A percentile compares a stretch with the other conserved stretches of the same genome.
Evolutionary conservation across 2,113 vertebrate species (phyloP).

Genomic region (Arizona elegans): DNA sequence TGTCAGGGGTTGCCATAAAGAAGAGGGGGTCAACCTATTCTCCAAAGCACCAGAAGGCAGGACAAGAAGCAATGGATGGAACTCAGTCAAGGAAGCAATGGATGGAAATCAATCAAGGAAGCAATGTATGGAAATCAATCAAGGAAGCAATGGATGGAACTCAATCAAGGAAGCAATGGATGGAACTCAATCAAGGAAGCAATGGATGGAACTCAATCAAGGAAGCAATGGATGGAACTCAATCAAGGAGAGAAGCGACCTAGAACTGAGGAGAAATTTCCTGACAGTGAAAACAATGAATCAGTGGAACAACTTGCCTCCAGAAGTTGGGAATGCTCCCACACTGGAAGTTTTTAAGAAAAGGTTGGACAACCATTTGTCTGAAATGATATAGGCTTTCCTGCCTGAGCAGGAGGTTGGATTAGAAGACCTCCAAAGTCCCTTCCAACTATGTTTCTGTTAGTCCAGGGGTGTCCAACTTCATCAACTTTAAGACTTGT

Average conservation of each 20-base stretch:
- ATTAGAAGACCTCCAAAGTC: not conserved
- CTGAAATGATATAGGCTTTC: rapidly evolving
- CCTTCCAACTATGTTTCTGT: not conserved
- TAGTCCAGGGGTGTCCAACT: not conserved
- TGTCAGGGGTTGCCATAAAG: not conserved
- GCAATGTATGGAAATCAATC: too few species aligned
- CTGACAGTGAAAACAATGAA: not conserved
- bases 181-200: too few species aligned
- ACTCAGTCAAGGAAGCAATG: not conserved
- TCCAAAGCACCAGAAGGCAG: not conserved
- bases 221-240: not conserved
- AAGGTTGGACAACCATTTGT: not conserved
- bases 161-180: too few species aligned
- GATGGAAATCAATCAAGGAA: too few species aligned
- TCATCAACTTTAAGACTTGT: not conserved
- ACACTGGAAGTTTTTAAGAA: not conserved
- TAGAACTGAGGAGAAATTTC: not conserved
- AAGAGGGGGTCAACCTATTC: not conserved
- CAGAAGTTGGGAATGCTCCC: not conserved
- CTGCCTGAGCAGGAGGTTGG: not conserved
- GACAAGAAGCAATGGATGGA: not conserved
- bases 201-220: not conserved
- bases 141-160: too few species aligned
- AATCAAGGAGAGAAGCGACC: not conserved
- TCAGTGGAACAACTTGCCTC: not conserved